A percentile compares a stretch with the other conserved stretches of the same genome.
Conservation (phyloP, 2,888 invertebrate species). For the Heliconius aoede region DNA sequence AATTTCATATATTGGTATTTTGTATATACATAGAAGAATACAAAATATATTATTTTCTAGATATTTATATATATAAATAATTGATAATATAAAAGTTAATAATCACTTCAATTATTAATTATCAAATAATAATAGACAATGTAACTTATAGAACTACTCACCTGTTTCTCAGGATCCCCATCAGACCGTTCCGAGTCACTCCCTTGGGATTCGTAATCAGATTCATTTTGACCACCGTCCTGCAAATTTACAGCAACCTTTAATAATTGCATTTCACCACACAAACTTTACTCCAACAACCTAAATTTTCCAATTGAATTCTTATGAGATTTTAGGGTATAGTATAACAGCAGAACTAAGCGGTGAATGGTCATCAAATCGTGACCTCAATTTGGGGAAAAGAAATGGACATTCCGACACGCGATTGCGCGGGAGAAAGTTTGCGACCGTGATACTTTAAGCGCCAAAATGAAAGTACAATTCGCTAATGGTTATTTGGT, state of each 20-base stretch:
- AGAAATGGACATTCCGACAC: slow-evolving; percentile 81
- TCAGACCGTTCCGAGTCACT: slow-evolving; percentile 84
- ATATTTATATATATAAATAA: too few relatives aligned
- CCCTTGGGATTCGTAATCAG: slow-evolving; percentile 79
- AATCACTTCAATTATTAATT: background rate
- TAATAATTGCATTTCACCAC: slow-evolving; percentile 72
- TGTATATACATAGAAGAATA: background rate
- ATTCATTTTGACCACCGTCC: slow-evolving; percentile 73
- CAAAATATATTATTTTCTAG: too few relatives aligned
- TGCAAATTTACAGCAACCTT: slow-evolving; percentile 76
- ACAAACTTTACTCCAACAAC: slow-evolving; percentile 59
- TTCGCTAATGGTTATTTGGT: slow-evolving; percentile 49
- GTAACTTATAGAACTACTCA: slow-evolving; percentile 50
- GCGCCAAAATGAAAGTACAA: slow-evolving; percentile 77
- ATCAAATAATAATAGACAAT: background rate
- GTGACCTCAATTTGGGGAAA: slow-evolving; percentile 80
- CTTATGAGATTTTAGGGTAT: slow-evolving; percentile 19
- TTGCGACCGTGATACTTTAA: slow-evolving; percentile 68
- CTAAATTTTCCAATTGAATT: slow-evolving; percentile 39
- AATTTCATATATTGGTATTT: background rate
- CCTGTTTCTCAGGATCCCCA: slow-evolving; percentile 89
- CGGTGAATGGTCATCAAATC: slow-evolving; percentile 71
- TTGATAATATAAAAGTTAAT: too few relatives aligned
- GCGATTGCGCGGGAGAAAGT: slow-evolving; percentile 79
- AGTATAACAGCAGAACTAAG: slow-evolving; percentile 54